Percentiles rank a stretch among this genome's conserved stretches.
Conservation (phyloP, 2,113 vertebrate species). For the Triplophysa tibetana region DNA sequence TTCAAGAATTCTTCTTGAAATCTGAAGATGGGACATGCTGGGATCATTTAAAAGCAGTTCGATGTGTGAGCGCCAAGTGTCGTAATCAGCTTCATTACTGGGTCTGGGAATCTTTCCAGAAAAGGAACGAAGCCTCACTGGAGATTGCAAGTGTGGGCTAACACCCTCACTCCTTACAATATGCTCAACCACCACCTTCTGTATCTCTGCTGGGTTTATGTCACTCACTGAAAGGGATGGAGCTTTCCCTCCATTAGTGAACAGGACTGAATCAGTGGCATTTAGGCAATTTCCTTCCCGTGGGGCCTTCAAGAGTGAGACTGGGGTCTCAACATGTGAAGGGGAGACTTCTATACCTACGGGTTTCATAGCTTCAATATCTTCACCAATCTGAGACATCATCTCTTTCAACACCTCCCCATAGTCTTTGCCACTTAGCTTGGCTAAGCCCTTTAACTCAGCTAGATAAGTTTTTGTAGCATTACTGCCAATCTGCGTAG, state of each 20-base stretch:
- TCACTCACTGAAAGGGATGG: constrained; percentile 22
- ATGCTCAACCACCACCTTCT: constrained; percentile 39
- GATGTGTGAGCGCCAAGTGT: constrained; percentile 30
- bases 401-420: constrained; percentile 20
- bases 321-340: constrained; percentile 1
- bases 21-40: constrained; percentile 5
- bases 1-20: neutral
- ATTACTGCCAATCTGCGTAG: neutral
- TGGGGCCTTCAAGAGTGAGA: neutral
- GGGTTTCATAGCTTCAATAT: constrained; percentile 16
- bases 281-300: neutral
- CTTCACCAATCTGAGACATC: constrained; percentile 33
- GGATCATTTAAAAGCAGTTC: constrained; percentile 25
- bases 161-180: constrained; percentile 7
- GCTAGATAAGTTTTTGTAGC: neutral
- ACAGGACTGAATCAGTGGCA: neutral
- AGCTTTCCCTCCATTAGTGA: neutral
- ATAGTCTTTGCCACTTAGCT: constrained; percentile 27
- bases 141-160: constrained; percentile 5
- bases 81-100: constrained; percentile 6
- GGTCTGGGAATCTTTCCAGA: constrained; percentile 1
- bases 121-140: constrained; percentile 4
- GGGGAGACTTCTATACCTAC: constrained; percentile 1
- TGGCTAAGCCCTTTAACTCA: neutral
- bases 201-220: constrained; percentile 30